Evolutionary conservation across 1,140 invertebrate genomes (phyloP), one percentile per base, ranked within the genome.

Genomic region (Lasaia peninsularis): DNA sequence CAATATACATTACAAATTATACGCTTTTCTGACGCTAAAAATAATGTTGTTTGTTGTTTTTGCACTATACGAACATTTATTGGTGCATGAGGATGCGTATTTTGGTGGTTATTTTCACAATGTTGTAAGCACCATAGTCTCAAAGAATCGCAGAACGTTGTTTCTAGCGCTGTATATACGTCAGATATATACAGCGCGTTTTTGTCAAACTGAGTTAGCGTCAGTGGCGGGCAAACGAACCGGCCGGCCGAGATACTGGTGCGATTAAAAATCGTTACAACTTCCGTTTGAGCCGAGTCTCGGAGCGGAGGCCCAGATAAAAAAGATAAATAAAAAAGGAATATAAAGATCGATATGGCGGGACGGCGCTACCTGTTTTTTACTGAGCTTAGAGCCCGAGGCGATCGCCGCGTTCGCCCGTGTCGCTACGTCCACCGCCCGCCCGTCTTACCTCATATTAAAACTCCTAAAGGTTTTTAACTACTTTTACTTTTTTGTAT

Each of bases 181-280:
- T n/a, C n/a, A n/a, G n/a, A n/a, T n/a, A 28, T 7, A 6, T 4
- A 28, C 24, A 28, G 24, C 24, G 24, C 24, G 24, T 28, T 28
- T 28, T 28, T 28, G 24, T 28, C 24, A 28, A 28, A 28, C 5
- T 28, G 24, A 28, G 24, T 28, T 28, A 28, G 24, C 24, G 8
- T 28, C 24, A 2, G 8, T 28, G 24, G 69, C 72, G 68, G 65
- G 58, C 70, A 21, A 10, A 20, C 73, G 68, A 72, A 78, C 78
- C 70, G 78, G 75, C 75, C 75, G 70, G 69, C 69, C 75, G 74
- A 84, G 83, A 88, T 85, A 84, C 76, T 77, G 80, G 73, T 65
- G 80, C 80, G 85, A 88, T 88, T 88, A 88, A 86, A 86, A 88
- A 85, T 86, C 78, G 82, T 86, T 84, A 85, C 83, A 85, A 88